These are phyloP conservation scores for Eulithis testata DNA, from an alignment of 2,888 invertebrate genomes.

Conservation along the genomic window DNA sequence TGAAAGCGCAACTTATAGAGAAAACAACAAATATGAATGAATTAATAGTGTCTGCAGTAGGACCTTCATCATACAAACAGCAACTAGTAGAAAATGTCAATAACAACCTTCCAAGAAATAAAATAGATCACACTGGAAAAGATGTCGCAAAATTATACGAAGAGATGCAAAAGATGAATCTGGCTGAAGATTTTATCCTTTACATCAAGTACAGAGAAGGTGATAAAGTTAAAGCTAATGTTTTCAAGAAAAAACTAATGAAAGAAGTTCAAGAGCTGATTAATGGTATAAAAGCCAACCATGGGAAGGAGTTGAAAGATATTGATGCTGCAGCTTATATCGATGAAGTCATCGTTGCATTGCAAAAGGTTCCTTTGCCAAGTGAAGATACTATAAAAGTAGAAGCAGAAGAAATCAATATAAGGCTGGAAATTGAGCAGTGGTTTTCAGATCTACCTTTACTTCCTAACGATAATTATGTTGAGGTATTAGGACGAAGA, in stretches of 20 bases:
- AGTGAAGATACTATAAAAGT: constrained; percentile 53
- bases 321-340: constrained; percentile 48
- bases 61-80: constrained; percentile 55
- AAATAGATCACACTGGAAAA: constrained; percentile 33
- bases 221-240: constrained; percentile 55
- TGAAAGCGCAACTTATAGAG: constrained; percentile 61
- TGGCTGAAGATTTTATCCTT: constrained; percentile 63
- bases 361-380: constrained; percentile 64
- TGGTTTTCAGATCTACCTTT: constrained; percentile 66
- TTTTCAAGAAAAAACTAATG: constrained; percentile 58
- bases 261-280: constrained; percentile 52
- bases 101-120: constrained; percentile 47
- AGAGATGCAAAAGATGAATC: constrained; percentile 53
- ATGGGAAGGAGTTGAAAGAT: constrained; percentile 48
- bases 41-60: constrained; percentile 41
- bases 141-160: constrained; percentile 48
- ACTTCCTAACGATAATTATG: constrained; percentile 39
- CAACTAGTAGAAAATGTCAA: constrained; percentile 56
- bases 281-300: constrained; percentile 51
- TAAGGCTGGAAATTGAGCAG: constrained; percentile 62
- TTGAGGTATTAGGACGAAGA: constrained; percentile 48
- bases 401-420: constrained; percentile 63
- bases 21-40: constrained; percentile 56
- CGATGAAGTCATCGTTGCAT: constrained; percentile 53
- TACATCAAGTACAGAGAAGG: constrained; percentile 53